These are phyloP conservation scores for Schrankia costaestrigalis DNA, from an alignment of 2,888 invertebrate genomes.

Conservation along the genomic window DNA sequence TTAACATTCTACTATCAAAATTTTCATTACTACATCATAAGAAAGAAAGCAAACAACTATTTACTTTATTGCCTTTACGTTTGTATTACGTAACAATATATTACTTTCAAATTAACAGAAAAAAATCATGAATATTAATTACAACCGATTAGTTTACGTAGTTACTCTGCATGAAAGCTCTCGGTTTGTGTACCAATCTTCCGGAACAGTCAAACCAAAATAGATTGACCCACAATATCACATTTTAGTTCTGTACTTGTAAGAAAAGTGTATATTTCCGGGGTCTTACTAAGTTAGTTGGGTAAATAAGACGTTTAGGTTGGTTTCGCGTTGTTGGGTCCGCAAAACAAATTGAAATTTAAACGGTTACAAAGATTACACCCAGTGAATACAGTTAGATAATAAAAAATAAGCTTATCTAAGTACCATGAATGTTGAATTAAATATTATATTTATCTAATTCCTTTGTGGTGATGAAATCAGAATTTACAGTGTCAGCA, in stretches of 20 bases:
- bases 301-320: conserved; percentile 28
- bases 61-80: too few species aligned
- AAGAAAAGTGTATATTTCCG: conserved; percentile 3
- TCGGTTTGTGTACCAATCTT: conserved; percentile 30
- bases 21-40: too few species aligned
- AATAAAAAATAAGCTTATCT: too few species aligned
- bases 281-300: conserved; percentile 24
- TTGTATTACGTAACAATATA: too few species aligned
- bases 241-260: conserved; percentile 6
- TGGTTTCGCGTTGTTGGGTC: conserved; percentile 38
- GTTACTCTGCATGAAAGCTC: conserved; percentile 13
- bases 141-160: conserved; percentile 4
- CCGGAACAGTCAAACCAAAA: conserved; percentile 36
- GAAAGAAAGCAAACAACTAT: too few species aligned
- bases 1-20: too few species aligned
- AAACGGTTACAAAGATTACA: conserved; percentile 26
- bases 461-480: too few species aligned
- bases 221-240: conserved; percentile 12
- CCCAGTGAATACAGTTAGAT: conserved; percentile 18
- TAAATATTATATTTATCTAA: too few species aligned
- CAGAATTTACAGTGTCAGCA: too few species aligned
- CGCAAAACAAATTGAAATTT: conserved; percentile 49
- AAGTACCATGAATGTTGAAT: not conserved
- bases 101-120: too few species aligned
- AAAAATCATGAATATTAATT: too few species aligned